phyloP scores from a whole-genome alignment of 1,140 invertebrate genomes.

The Oscheius sp. region DNA sequence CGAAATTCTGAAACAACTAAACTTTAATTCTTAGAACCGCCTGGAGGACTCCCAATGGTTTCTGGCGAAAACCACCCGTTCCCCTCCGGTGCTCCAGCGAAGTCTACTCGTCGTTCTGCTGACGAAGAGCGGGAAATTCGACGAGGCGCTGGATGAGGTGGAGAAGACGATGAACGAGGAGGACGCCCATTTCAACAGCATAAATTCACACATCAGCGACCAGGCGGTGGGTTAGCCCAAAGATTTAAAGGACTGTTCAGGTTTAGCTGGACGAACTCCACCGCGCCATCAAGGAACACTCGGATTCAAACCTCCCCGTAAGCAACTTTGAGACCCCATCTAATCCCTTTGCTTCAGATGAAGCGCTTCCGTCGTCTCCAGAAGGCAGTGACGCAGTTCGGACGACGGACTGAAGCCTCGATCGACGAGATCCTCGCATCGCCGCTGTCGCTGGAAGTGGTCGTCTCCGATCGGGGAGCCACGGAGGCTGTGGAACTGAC shows the following conservation, averaged over 20 bases:
- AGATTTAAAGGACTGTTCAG: neutral
- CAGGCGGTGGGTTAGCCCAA: slow-evolving; percentile 2
- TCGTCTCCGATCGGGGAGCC: neutral
- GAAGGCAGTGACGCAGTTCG: slow-evolving; percentile 6
- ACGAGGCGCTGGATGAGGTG: slow-evolving; percentile 14
- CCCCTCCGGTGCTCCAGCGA: slow-evolving; percentile 11
- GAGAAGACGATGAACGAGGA: slow-evolving; percentile 16
- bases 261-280: slow-evolving; percentile 16
- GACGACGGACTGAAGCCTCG: neutral
- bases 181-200: slow-evolving; percentile 9
- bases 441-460: neutral
- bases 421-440: slow-evolving; percentile 13
- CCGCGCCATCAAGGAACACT: slow-evolving; percentile 3
- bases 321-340: too few species aligned
- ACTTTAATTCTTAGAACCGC: too few species aligned
- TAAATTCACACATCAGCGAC: slow-evolving; percentile 19
- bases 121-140: neutral
- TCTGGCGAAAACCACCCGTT: neutral
- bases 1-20: too few species aligned
- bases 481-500: neutral
- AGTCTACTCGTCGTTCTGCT: neutral
- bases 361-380: slow-evolving; percentile 21
- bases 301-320: neutral
- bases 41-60: neutral
- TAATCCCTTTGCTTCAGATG: too few species aligned